Evolutionary conservation across 2,113 vertebrate species (phyloP), one percentile per base, ranked within the genome.

Genomic region (Lasiurus cinereus): DNA sequence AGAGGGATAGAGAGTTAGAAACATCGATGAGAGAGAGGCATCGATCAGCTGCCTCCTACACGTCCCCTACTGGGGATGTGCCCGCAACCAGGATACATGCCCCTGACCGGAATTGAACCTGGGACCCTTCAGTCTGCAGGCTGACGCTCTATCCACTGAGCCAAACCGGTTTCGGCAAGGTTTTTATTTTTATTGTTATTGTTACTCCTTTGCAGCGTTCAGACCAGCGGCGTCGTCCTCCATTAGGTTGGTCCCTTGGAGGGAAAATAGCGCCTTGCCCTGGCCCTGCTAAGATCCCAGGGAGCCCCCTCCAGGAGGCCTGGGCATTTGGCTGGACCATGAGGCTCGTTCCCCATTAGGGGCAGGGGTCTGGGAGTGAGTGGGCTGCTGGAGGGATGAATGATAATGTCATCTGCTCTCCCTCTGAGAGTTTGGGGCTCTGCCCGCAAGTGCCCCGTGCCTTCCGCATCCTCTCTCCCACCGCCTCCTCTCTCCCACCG

Each of bases 191-290:
- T 88, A 54, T 8, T 56, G 76, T 91, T 83, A 7, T 83, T 95
- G 74, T 64, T 18, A 48, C 39, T 43, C 69, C 79, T 83, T 90
- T 85, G 84, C 74, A 5, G 39, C 39, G 39, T 39, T 39, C 39
- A 39, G 39, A 39, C 39, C 39, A 3, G 39, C 39, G 39, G 39
- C 5, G 39, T 39, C 39, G 72, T 64, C 82, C 50, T 62, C 59
- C 43, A 73, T 96, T 39, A 74, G 67, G 52, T 86, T 91, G 85
- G 27, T 29, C 52, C 36, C 2, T 92, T 69, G 36, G 92, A 84
- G 22, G 73, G 82, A 85, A 39, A 79, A 27, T 54, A 31, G 78
- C 72, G 74, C 27, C 1, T 43, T 24, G 19, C n/a, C 46, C 8
- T 33, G 24, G 15, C 15, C 33, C 66, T 43, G 27, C 18, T 0